Percentiles rank a stretch among this genome's conserved stretches.
Conservation (phyloP, 2,888 invertebrate genomes). For the Pogonocherus hispidulus region DNA sequence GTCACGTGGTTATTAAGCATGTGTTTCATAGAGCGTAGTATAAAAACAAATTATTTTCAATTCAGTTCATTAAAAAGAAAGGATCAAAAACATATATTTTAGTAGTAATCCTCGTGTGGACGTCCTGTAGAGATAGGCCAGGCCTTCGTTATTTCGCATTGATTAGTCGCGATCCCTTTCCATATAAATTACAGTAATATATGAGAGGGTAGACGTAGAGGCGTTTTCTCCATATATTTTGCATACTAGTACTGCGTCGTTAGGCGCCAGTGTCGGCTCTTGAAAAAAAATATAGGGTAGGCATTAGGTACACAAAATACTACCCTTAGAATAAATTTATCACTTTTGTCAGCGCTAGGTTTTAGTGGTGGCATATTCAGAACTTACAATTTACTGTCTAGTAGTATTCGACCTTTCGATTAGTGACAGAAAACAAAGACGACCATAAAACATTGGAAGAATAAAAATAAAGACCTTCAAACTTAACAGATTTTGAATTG, state of each 20-base stretch:
- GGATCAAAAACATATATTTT: conserved; percentile 24
- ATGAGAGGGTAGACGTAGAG: conserved; percentile 31
- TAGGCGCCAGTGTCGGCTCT: conserved; percentile 24
- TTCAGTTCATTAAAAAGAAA: not conserved
- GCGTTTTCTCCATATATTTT: conserved; percentile 37
- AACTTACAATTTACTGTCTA: no score
- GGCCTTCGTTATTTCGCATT: conserved; percentile 33
- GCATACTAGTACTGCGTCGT: conserved; percentile 31
- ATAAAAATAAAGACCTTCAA: no score
- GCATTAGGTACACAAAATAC: conserved; percentile 18
- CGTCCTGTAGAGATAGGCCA: conserved; percentile 22
- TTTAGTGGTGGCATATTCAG: not conserved
- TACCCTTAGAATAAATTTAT: conserved; percentile 7
- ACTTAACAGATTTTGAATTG: no score
- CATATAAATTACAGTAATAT: conserved; percentile 34
- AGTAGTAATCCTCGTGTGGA: conserved; percentile 35
- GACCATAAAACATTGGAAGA: no score
- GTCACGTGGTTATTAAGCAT: no score
- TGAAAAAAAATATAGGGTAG: conserved; percentile 26
- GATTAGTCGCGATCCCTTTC: conserved; percentile 34
- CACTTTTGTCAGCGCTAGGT: not conserved
- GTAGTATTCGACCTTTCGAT: no score
- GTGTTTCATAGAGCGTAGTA: no score
- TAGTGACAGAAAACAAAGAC: no score
- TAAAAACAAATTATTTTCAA: not conserved